Evolutionary conservation across 1,140 invertebrate species (phyloP).

Genomic region (Magallana ariakensis): DNA sequence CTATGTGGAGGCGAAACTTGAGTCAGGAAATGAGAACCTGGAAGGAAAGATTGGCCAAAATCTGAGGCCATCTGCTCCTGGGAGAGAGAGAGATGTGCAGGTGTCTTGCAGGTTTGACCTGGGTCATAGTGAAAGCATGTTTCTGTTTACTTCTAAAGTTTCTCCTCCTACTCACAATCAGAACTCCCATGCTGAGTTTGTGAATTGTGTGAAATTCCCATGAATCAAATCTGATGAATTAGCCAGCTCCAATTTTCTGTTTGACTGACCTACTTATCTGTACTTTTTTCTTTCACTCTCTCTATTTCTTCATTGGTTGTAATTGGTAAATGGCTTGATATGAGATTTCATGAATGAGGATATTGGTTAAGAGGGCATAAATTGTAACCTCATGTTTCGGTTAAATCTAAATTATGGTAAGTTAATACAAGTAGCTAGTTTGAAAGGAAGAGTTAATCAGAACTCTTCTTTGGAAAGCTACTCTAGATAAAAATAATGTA

Average conservation of each 20-base stretch:
- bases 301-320: slow-evolving; percentile 29
- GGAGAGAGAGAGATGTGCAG: slow-evolving; percentile 25
- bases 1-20: background rate
- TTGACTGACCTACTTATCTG: slow-evolving; percentile 24
- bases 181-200: slow-evolving; percentile 32
- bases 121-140: slow-evolving; percentile 29
- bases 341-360: slow-evolving; percentile 33
- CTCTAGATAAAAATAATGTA: background rate
- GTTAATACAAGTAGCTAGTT: slow-evolving; percentile 1
- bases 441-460: background rate
- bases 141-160: slow-evolving; percentile 32
- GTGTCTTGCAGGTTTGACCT: slow-evolving; percentile 32
- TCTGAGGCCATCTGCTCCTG: slow-evolving; percentile 14
- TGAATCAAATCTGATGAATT: slow-evolving; percentile 37
- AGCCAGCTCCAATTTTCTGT: slow-evolving; percentile 27
- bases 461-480: background rate
- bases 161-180: slow-evolving; percentile 6
- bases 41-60: background rate
- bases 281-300: background rate
- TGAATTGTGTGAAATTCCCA: slow-evolving; percentile 38
- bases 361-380: slow-evolving; percentile 30
- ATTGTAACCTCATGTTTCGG: slow-evolving; percentile 35
- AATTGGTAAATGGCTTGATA: slow-evolving; percentile 7
- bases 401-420: slow-evolving; percentile 2
- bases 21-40: slow-evolving; percentile 18